phyloP scores from a whole-genome alignment of 2,113 vertebrate species.

The Heterotilapia buettikoferi region DNA sequence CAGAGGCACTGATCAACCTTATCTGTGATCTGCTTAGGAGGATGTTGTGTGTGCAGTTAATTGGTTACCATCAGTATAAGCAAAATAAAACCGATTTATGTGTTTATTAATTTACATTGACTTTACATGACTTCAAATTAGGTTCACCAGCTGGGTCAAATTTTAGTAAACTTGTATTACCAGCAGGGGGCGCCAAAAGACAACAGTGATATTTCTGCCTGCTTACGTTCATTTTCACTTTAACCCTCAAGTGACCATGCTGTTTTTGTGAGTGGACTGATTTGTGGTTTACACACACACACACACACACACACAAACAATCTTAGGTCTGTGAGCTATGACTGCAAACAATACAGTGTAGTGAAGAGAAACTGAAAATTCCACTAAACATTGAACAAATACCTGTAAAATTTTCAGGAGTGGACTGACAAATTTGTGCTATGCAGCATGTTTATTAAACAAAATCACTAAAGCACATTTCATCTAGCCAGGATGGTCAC shows the following conservation, averaged over 20 bases:
- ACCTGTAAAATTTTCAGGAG: background rate
- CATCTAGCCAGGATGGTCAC: background rate
- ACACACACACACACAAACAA: background rate
- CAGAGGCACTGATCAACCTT: background rate
- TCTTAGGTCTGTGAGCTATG: background rate
- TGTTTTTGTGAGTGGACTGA: background rate
- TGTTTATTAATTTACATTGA: background rate
- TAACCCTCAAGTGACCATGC: background rate
- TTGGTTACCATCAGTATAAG: background rate
- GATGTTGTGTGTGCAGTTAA: background rate
- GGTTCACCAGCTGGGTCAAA: background rate
- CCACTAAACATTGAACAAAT: background rate
- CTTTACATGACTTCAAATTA: background rate
- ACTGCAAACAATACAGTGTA: background rate
- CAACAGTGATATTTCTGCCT: background rate
- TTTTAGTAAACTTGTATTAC: background rate
- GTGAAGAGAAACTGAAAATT: background rate
- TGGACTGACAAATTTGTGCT: background rate
- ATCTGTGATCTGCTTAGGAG: background rate
- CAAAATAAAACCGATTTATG: background rate
- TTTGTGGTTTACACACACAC: background rate
- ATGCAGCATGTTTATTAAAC: background rate
- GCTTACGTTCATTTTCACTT: background rate
- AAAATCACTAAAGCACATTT: background rate
- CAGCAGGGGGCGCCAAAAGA: conserved; percentile 12